These are phyloP conservation scores for Mohoua ochrocephala DNA, from an alignment of 2,113 vertebrate species.

Conservation along the genomic window DNA sequence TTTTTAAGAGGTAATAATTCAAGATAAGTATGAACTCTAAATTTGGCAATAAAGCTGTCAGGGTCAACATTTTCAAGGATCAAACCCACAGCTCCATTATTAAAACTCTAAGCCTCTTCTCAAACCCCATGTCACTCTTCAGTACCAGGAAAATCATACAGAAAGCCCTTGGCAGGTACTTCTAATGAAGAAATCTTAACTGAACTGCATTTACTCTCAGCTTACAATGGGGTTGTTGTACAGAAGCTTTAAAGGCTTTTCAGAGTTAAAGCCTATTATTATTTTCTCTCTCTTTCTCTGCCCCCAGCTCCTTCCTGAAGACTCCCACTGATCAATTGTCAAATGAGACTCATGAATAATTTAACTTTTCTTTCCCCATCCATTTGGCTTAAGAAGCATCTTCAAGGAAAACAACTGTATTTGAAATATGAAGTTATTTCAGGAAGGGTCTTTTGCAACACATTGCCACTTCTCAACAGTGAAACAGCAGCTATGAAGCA, in stretches of 20 bases:
- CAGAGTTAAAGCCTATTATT: constrained; percentile 53
- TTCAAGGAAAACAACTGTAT: neutral
- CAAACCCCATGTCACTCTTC: neutral
- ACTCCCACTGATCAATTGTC: constrained; percentile 52
- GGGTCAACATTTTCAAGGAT: constrained; percentile 22
- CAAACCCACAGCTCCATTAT: constrained; percentile 51
- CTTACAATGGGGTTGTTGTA: constrained; percentile 13
- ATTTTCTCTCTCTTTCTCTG: neutral
- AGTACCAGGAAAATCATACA: neutral
- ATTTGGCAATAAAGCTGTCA: constrained; percentile 24
- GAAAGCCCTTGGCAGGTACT: constrained; percentile 5
- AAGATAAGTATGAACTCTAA: constrained; percentile 26
- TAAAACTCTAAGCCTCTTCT: constrained; percentile 44
- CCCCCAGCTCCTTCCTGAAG: neutral
- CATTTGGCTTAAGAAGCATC: neutral
- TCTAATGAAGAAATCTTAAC: constrained; percentile 21
- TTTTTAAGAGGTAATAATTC: constrained; percentile 20
- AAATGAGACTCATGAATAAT: constrained; percentile 63
- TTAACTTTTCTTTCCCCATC: constrained; percentile 40
- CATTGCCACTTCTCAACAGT: neutral
- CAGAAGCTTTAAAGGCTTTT: constrained; percentile 42
- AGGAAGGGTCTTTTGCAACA: neutral
- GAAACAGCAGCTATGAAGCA: neutral
- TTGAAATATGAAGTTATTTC: neutral
- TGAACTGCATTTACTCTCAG: neutral